Evolutionary conservation across 2,888 invertebrate species (phyloP).

Genomic region (Sinopyrophorus schimmeli): DNA sequence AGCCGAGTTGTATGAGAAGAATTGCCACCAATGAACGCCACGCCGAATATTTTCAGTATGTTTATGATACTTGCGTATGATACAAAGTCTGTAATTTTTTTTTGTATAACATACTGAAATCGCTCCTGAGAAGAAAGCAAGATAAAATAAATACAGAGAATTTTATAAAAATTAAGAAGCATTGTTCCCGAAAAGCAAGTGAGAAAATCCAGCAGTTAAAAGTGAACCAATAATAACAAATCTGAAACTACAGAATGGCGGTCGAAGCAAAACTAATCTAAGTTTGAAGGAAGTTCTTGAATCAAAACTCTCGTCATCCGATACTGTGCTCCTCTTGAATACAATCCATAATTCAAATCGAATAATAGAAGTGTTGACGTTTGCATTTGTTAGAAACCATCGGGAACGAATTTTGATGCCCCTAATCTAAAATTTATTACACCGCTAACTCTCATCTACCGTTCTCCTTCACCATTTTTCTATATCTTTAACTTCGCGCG

Average conservation of each 20-base stretch:
- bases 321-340: constrained; percentile 26
- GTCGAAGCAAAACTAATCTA: constrained; percentile 29
- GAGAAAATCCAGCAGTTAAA: constrained; percentile 22
- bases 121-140: too few relatives aligned
- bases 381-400: constrained; percentile 31
- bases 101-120: too few relatives aligned
- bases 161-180: too few relatives aligned
- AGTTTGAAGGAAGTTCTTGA: constrained; percentile 30
- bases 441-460: constrained; percentile 3
- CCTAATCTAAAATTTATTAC: constrained; percentile 23
- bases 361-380: constrained; percentile 35
- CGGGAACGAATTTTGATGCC: constrained; percentile 18
- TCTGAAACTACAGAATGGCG: constrained; percentile 22
- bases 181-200: too few relatives aligned
- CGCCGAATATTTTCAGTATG: too few relatives aligned
- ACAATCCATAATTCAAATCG: constrained; percentile 36
- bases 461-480: not conserved
- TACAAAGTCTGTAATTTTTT: too few relatives aligned
- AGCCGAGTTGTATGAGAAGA: too few relatives aligned
- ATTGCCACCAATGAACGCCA: too few relatives aligned
- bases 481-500: not conserved
- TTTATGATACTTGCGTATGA: too few relatives aligned
- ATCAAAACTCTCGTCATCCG: constrained; percentile 28
- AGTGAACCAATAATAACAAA: constrained; percentile 30
- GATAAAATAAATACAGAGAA: too few relatives aligned